Base-by-base conservation (phyloP, 2,797 vertebrate genomes). In the Dipus sagitta region DNA sequence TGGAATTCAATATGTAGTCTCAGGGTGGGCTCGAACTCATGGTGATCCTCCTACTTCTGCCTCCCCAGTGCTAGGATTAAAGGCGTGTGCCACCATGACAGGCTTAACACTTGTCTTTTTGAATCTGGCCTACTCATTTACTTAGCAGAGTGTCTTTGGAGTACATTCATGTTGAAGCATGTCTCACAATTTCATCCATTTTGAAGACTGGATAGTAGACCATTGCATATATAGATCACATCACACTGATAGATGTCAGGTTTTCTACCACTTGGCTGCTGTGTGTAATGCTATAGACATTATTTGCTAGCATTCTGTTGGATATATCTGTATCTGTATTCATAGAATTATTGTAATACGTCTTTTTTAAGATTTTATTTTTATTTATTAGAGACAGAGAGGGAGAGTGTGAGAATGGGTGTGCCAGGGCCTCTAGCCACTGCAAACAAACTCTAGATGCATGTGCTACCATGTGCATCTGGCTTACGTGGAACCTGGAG, bases 281-380 rank as follows among this genome's bases (percentile, higher is more conserved):
- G 32, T 71, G 32, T 81, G 86, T 24, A 80, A 71, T 14, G 18
- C 65, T 77, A 32, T 64, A 17, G 30, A 58, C 17, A 65, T n/a
- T 90, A 81, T 62, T 85, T 62, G 67, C 15, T 58, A 12, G 18
- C 47, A 81, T 34, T 84, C 92, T 91, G 65, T 28, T 88, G 52
- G 58, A 18, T 17, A 71, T 75, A 68, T 78, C n/a, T 52, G 23
- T 68, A 84, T 60, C 20, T 62, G 32, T 62, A 62, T 75, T 84
- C 28, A 93, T 1, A 24, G 17, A 18, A 14, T 54, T 52, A 38
- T 38, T 38, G 38, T 38, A 38, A 38, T 38, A n/a, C n/a, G 38
- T 38, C 38, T 38, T 38, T 38, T 38, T 38, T 38, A 38, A 38
- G 38, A 38, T 38, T 38, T 38, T 38, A 38, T 38, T 38, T 38